These are phyloP conservation scores for Carabus problematicus DNA, from an alignment of 2,888 invertebrate species.

Conservation along the genomic window DNA sequence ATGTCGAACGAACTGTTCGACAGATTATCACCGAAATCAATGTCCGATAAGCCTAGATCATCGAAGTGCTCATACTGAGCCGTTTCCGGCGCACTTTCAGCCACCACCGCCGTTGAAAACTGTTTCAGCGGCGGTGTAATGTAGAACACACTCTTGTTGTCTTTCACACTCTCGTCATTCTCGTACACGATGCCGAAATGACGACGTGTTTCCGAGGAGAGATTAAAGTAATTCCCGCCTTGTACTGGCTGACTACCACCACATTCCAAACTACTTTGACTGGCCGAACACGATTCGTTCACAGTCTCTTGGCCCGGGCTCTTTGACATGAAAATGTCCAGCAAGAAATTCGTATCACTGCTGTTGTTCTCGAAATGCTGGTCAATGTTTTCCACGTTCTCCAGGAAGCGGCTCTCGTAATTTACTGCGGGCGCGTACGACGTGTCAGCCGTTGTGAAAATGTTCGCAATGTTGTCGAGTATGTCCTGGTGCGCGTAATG, in stretches of 20 bases:
- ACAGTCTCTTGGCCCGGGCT: constrained; percentile 1
- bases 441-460: neutral
- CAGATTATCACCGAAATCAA: constrained; percentile 52
- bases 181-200: constrained; percentile 28
- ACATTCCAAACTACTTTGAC: constrained; percentile 1
- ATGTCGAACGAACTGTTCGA: constrained; percentile 52
- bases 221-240: constrained; percentile 3
- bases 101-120: constrained; percentile 15
- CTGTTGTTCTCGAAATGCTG: constrained; percentile 6
- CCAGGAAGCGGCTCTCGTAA: neutral
- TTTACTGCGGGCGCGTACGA: neutral
- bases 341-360: constrained; percentile 28
- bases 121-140: constrained; percentile 29
- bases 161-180: constrained; percentile 10
- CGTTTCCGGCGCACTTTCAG: constrained; percentile 45
- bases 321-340: constrained; percentile 34
- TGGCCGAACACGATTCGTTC: constrained; percentile 2
- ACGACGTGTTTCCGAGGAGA: neutral
- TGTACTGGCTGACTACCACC: neutral
- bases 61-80: constrained; percentile 16
- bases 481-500: constrained; percentile 10
- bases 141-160: constrained; percentile 28
- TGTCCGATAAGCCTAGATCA: constrained; percentile 47
- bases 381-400: neutral
- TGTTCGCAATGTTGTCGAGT: constrained; percentile 15